Base-by-base conservation (phyloP, 2,888 invertebrate genomes). In the Helicoverpa assulta region DNA sequence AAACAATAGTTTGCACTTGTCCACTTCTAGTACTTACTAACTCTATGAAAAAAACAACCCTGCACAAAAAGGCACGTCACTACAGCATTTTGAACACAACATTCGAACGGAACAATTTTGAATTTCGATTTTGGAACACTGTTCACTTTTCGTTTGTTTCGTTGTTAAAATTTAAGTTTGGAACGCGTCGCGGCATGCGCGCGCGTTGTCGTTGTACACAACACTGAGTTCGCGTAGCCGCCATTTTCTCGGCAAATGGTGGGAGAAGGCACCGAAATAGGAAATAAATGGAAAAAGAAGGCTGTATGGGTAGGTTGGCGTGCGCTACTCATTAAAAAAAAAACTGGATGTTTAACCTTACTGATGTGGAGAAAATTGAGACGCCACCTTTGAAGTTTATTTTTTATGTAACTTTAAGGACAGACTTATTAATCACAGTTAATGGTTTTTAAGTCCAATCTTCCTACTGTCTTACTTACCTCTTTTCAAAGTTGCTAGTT, bases 231-330 rank as follows among this genome's bases (percentile, higher is more conserved):
- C 55, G 70, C 65, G 70, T 56, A 60, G 79, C 92, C 88, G 93
- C 93, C 94, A 92, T 94, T 93, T 94, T 93, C 93, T 90, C 82
- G 70, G 81, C 80, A 83, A 85, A 88, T 90, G 91, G 94, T 89
- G 93, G 94, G 93, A 91, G 91, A 87, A 86, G 85, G 82, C 85
- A 86, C 85, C 88, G 87, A 90, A 91, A 90, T 90, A 89, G 92
- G 92, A 92, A 92, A 92, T 91, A 91, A 90, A 86, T 85, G 87
- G 89, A 89, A 91, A 77, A 92, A 87, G 81, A 89, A 91, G 91
- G 91, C 88, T 92, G 82, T 81, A 75, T 72, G 71, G 85, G 79
- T 81, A 69, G 78, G 72, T 75, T 82, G 68, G 81, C 75, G 77
- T 80, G 80, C 81, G 78, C 70, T 77, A 80, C 78, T 81, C 79